Evolutionary conservation across 2,113 vertebrate species (phyloP), one percentile per base, ranked within the genome.

Genomic region (Pagrus major): DNA sequence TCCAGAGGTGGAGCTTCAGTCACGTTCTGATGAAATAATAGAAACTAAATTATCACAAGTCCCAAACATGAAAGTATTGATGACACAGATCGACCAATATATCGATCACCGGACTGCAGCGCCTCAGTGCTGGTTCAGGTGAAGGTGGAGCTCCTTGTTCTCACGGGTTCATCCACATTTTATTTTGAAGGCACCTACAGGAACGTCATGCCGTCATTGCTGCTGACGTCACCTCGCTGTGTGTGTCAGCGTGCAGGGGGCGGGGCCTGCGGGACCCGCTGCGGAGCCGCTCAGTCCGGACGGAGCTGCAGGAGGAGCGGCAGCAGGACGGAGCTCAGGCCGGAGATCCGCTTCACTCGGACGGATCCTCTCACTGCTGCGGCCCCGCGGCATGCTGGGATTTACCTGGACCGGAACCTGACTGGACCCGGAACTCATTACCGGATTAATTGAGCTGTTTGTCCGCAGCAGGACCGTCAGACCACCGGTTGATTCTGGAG

Each of bases 141-240:
- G n/a, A n/a, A n/a, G n/a, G n/a, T n/a, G n/a, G n/a, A n/a, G n/a
- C n/a, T n/a, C n/a, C n/a, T n/a, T n/a, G n/a, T n/a, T n/a, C n/a
- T n/a, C n/a, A n/a, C n/a, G n/a, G n/a, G n/a, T n/a, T n/a, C n/a
- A n/a, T n/a, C n/a, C n/a, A 5, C 16, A 3, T 55, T 55, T 55
- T 85, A 88, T 76, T 91, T 71, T 79, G 83, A 72, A 80, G 44
- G 75, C 0, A 0, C 0, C 1, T 2, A 12, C 20, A 54, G 60
- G 80, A 77, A 71, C 18, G 3, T 0, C 3, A 0, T 18, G 23
- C 9, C 0, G 0, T 7, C 2, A 9, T 31, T 44, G 42, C 1
- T 6, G n/a, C 4, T 63, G 21, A 44, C 35, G 21, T 70, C 42
- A 61, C 15, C 0, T 1, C 3, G 14, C 29, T 0, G 9, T 5